A percentile compares a stretch with the other conserved stretches of the same genome.
phyloP scores from a whole-genome alignment of 2,888 invertebrate genomes.

The Latrodectus elegans region DNA sequence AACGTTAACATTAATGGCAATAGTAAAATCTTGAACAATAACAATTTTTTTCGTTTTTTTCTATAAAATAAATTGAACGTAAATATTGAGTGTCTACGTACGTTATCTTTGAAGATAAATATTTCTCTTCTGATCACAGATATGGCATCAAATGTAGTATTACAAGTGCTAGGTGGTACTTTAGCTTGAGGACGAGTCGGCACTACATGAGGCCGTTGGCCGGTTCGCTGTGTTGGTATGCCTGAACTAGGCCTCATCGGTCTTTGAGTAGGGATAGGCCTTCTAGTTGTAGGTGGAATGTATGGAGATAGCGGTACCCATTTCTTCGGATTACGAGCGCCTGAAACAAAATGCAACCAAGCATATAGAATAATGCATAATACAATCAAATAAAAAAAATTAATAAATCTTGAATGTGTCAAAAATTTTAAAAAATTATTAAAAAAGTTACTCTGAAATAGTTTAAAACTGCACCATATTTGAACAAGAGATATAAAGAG shows the following conservation, averaged over 20 bases:
- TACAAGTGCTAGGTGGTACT: conserved; percentile 87
- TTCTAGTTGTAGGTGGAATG: conserved; percentile 42
- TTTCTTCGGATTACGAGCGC: conserved; percentile 32
- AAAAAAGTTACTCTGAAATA: too few species aligned
- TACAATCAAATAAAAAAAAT: not conserved
- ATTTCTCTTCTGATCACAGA: conserved; percentile 90
- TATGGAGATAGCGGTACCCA: conserved; percentile 59
- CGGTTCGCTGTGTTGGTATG: not conserved
- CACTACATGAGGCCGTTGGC: not conserved
- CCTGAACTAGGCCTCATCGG: not conserved
- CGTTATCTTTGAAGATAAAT: conserved; percentile 92
- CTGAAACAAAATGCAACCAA: conserved; percentile 14
- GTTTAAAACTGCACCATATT: too few species aligned
- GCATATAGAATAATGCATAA: not conserved
- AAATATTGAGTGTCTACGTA: conserved; percentile 77
- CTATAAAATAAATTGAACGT: too few species aligned
- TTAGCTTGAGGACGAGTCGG: not conserved
- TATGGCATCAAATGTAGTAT: conserved; percentile 92
- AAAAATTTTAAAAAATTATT: too few species aligned
- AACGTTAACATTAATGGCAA: too few species aligned
- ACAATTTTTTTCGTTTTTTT: too few species aligned
- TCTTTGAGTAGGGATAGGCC: not conserved
- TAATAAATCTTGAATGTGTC: too few species aligned
- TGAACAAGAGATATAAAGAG: too few species aligned
- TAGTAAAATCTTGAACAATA: too few species aligned